Conservation (phyloP, 2,888 invertebrate genomes). For the Pseudococcus jackbeardsleyi region DNA sequence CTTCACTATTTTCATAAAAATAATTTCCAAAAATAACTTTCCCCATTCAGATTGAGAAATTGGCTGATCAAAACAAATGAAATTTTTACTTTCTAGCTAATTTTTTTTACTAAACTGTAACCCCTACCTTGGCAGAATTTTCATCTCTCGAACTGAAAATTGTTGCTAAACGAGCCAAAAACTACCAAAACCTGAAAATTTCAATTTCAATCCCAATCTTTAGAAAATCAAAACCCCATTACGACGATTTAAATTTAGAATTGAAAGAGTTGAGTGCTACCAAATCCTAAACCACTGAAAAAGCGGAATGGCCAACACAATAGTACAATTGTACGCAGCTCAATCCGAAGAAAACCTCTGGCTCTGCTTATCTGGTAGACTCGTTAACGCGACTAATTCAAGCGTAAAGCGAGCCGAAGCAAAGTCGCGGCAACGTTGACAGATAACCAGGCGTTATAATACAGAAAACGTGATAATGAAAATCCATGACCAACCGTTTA, state of each 20-base stretch:
- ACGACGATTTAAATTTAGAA: not conserved
- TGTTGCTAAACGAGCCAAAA: too few relatives aligned
- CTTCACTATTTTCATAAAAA: too few relatives aligned
- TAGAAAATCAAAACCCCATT: too few relatives aligned
- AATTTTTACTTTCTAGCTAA: too few relatives aligned
- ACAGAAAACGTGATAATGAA: constrained; percentile 3
- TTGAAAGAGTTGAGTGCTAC: not conserved
- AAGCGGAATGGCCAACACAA: not conserved
- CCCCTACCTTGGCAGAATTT: too few relatives aligned
- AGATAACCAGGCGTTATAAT: not conserved
- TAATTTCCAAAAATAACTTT: too few relatives aligned
- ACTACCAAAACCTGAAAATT: too few relatives aligned
- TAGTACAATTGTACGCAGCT: not conserved
- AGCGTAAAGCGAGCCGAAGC: constrained; percentile 5
- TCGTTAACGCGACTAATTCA: constrained; percentile 2
- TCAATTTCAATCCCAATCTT: too few relatives aligned
- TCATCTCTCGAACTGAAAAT: too few relatives aligned
- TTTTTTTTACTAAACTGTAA: too few relatives aligned
- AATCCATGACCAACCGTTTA: constrained; percentile 17
- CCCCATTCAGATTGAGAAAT: too few relatives aligned
- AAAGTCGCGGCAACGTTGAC: not conserved
- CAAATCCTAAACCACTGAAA: not conserved
- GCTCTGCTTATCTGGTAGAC: not conserved
- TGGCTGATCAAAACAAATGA: too few relatives aligned
- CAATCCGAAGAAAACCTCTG: not conserved